These are phyloP conservation scores for Aplodontia rufa DNA, from an alignment of 2,113 vertebrate genomes.

Conservation along the genomic window DNA sequence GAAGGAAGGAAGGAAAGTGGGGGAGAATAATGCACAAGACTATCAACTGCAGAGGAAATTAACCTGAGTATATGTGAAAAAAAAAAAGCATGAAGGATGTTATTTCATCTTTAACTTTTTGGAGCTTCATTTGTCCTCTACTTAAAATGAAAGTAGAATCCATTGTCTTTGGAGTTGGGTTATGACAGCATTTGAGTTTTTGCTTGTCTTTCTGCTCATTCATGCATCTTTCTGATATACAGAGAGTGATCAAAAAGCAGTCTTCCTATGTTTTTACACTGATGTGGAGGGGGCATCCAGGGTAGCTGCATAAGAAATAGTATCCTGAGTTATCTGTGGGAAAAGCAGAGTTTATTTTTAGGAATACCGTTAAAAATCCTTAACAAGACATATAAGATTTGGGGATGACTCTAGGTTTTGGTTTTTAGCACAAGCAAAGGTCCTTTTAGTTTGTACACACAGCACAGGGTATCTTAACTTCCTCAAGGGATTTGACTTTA, in stretches of 20 bases:
- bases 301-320: not conserved
- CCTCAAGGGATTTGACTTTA: constrained; percentile 4
- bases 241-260: not conserved
- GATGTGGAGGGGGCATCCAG: not conserved
- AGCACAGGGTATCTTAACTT: not conserved
- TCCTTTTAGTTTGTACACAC: not conserved
- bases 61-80: not conserved
- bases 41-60: not conserved
- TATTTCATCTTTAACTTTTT: not conserved
- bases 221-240: not conserved
- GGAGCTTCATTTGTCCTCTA: not conserved
- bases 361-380: not conserved
- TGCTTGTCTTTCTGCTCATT: not conserved
- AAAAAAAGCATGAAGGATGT: not conserved
- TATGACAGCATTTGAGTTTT: not conserved
- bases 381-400: not conserved
- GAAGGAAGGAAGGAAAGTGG: not conserved
- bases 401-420: not conserved
- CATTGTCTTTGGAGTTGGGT: not conserved
- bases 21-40: not conserved
- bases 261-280: too few relatives aligned
- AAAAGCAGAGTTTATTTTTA: not conserved
- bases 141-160: not conserved
- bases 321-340: not conserved
- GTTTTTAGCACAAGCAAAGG: not conserved